Conservation (phyloP, 2,888 invertebrate genomes). For the Branchellion lobata region DNA sequence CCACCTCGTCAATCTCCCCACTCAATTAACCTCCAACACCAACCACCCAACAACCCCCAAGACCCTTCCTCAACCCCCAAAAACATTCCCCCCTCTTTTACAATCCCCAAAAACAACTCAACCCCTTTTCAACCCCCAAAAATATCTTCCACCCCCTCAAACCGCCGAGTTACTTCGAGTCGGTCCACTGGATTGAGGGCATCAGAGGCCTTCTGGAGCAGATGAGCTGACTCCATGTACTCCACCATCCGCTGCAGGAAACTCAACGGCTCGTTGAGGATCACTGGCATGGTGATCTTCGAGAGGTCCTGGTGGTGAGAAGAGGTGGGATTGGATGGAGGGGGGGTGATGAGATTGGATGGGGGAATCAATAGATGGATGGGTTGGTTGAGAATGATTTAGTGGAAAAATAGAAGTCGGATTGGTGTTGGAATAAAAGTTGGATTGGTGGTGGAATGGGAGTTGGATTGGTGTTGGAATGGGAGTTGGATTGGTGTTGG, state of each 20-base stretch:
- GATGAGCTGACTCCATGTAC: constrained; percentile 83
- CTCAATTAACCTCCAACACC: no score
- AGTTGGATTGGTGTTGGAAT: background rate
- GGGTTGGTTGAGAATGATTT: background rate
- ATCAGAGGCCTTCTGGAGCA: constrained; percentile 75
- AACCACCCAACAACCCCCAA: background rate
- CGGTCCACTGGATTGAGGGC: constrained; percentile 77
- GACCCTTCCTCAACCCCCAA: background rate
- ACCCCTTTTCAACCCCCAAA: background rate
- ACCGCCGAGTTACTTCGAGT: constrained; percentile 69
- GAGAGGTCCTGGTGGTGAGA: constrained; percentile 24
- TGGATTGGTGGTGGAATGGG: background rate
- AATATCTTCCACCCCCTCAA: background rate
- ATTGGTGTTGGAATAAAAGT: background rate
- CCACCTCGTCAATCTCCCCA: no score
- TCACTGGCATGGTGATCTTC: constrained; percentile 90
- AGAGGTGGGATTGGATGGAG: background rate
- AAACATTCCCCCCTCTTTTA: background rate
- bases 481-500: background rate
- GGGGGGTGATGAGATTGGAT: background rate
- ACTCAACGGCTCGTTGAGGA: constrained; percentile 91
- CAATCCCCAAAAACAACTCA: background rate
- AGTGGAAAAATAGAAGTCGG: background rate
- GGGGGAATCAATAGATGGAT: background rate
- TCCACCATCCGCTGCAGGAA: constrained; percentile 91